phyloP scores from a whole-genome alignment of 2,888 invertebrate genomes.

The Drosophila mulleri region DNA sequence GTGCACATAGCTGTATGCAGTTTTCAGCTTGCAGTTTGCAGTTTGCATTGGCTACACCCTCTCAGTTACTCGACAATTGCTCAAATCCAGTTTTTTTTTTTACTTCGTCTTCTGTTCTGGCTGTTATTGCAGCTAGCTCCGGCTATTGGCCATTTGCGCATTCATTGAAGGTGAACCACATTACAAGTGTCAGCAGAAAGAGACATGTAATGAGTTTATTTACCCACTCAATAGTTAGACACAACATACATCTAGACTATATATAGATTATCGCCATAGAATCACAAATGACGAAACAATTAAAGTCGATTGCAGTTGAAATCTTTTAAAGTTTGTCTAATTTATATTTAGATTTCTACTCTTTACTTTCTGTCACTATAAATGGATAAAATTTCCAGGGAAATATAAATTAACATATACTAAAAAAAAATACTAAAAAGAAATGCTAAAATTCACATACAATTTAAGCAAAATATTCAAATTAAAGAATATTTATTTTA shows the following conservation, averaged over 20 bases:
- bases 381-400: neutral
- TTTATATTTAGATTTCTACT: neutral
- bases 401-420: too few relatives aligned
- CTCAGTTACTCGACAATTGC: slow-evolving; percentile 4
- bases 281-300: neutral
- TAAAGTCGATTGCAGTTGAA: neutral
- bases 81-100: slow-evolving; percentile 22
- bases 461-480: too few relatives aligned
- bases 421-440: too few relatives aligned
- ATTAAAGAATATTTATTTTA: too few relatives aligned
- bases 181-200: slow-evolving; percentile 36
- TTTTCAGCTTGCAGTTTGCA: slow-evolving; percentile 1
- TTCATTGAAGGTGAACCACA: slow-evolving; percentile 66
- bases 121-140: slow-evolving; percentile 50
- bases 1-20: neutral
- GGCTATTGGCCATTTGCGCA: slow-evolving; percentile 63
- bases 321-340: neutral
- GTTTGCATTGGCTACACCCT: slow-evolving; percentile 18
- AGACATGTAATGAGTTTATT: slow-evolving; percentile 30
- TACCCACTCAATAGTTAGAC: slow-evolving; percentile 24
- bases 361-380: neutral
- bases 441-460: too few relatives aligned
- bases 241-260: neutral
- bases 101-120: slow-evolving; percentile 15
- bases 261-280: too few relatives aligned